Base-by-base conservation (phyloP, 2,888 invertebrate species). In the Anodontia alba region DNA sequence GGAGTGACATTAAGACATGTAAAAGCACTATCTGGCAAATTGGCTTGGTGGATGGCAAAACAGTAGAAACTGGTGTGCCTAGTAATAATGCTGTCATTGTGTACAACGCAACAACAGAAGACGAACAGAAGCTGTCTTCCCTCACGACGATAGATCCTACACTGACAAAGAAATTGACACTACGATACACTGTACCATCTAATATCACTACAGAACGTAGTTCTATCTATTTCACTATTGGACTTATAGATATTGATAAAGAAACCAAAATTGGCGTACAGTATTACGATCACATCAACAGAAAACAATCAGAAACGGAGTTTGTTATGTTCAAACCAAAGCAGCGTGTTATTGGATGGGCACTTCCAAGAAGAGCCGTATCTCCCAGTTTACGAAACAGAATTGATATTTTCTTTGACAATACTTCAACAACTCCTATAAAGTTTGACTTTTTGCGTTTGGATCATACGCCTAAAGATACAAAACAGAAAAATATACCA, bases 1-100 rank as follows among this genome's bases (percentile, higher is more conserved):
- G 17, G 33, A 33, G 26, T 7, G 66, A 74, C n/a, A 20, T 54
- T 10, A 29, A 68, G 33, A 29, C 42, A 0, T 84, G 83, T 33
- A 66, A 76, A 33, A 66, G 31, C 10, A 54, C 42, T 5, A 71
- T 84, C 0, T 84, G 84, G 84, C 78, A 79, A 49, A 71, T 84
- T n/a, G 84, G 84, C n/a, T 36, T 49, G 46, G 57, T 42, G 12
- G 76, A 84, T 68, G 62, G 73, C 8, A 66, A 67, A 8, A 31
- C 76, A 31, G 17, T 46, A 2, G 81, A 78, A 23, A 68, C 80
- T 33, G 83, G 78, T 15, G 70, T 77, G 1, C 15, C 29, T 0
- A 43, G 49, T 20, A n/a, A 68, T 15, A 23, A 0, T 7, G 70
- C 8, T 0, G 26, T 42, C 17, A 73, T 82, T 62, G 76, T 76